Evolutionary conservation across 1,140 invertebrate species (phyloP).

Genomic region (Ladona fulva): DNA sequence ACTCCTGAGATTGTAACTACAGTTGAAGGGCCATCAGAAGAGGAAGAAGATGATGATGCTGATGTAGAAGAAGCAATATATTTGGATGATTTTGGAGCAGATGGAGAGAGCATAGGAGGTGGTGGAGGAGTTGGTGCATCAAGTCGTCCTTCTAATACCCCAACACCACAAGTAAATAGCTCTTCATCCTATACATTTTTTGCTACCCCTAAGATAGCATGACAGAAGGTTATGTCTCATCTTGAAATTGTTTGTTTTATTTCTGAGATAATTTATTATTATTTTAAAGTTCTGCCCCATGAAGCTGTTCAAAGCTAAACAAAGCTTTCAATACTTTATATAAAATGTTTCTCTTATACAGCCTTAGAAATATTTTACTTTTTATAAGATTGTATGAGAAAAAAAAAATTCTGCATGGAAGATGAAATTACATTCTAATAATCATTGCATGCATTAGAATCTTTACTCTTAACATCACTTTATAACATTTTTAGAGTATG

Average conservation of each 20-base stretch:
- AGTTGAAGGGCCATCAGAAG: conserved; percentile 18
- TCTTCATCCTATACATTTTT: no score
- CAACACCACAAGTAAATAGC: conserved; percentile 12
- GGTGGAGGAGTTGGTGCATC: background rate
- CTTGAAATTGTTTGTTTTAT: no score
- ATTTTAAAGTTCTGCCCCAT: no score
- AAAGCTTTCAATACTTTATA: no score
- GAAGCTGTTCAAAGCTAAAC: no score
- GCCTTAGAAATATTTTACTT: no score
- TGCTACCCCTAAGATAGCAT: no score
- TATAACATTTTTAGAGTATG: background rate
- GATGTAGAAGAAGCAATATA: conserved; percentile 4
- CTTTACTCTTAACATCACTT: background rate
- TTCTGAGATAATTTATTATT: no score
- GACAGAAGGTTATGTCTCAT: no score
- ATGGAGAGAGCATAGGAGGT: background rate
- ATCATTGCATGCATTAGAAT: background rate
- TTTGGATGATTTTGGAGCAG: background rate
- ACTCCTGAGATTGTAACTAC: conserved; percentile 26
- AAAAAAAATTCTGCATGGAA: no score
- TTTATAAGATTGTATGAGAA: no score
- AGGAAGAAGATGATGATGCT: conserved; percentile 11
- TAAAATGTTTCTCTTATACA: no score
- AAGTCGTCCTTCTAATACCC: background rate
- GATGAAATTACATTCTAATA: conserved; percentile 11